Conservation (phyloP, 2,113 vertebrate species). For the Numida meleagris region DNA sequence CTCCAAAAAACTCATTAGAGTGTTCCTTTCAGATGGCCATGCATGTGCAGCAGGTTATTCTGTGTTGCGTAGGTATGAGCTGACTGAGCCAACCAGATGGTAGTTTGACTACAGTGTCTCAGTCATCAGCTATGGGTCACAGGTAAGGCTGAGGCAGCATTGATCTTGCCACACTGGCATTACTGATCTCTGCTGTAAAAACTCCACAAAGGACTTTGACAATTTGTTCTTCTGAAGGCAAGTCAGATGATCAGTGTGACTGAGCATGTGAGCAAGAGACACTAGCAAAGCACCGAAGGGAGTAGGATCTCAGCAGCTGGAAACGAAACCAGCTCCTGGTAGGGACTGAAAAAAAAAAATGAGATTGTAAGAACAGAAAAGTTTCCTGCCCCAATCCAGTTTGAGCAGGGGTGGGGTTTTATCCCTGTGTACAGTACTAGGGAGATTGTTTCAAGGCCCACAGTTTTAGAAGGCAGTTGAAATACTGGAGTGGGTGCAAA, state of each 20-base stretch:
- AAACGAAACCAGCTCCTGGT: background rate
- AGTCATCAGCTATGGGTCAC: background rate
- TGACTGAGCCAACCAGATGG: background rate
- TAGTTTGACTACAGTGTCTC: background rate
- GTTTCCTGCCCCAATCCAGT: background rate
- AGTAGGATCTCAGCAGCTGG: background rate
- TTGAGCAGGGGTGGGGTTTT: background rate
- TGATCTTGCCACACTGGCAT: rapidly evolving
- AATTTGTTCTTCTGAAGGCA: background rate
- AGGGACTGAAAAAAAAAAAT: background rate
- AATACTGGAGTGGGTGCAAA: background rate
- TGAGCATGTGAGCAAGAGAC: background rate
- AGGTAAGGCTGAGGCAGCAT: background rate
- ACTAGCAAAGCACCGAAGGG: background rate
- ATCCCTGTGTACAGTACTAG: background rate
- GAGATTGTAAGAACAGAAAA: background rate
- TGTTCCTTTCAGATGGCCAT: background rate
- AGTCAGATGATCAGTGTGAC: background rate
- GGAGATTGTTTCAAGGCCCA: background rate
- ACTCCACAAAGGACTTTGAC: background rate
- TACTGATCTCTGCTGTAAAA: background rate
- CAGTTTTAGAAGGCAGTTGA: background rate
- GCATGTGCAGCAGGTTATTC: background rate
- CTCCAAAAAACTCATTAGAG: background rate
- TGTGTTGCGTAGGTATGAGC: background rate